Evolutionary conservation across 2,113 vertebrate genomes (phyloP).

Genomic region (Phycodurus eques): DNA sequence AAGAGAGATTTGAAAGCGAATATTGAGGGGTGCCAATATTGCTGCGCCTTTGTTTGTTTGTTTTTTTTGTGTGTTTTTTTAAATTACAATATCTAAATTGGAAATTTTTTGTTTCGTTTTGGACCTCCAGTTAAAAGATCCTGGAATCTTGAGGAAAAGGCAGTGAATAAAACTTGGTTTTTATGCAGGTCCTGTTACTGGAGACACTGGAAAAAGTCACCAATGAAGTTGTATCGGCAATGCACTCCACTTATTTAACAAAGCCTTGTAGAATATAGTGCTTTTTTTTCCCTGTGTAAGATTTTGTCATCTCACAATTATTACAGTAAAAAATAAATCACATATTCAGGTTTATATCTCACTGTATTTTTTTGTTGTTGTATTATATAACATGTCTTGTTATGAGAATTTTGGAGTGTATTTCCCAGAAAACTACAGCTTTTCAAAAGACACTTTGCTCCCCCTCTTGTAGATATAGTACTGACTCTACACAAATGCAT

Average conservation of each 20-base stretch:
- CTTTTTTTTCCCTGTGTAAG: not conserved
- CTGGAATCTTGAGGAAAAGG: too few relatives aligned
- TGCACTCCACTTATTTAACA: not conserved
- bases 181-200: not conserved
- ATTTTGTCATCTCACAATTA: not conserved
- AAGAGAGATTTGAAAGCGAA: too few relatives aligned
- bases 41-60: too few relatives aligned
- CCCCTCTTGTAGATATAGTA: conserved; percentile 28
- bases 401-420: conserved; percentile 10
- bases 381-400: conserved; percentile 5
- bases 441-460: not conserved
- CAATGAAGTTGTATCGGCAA: not conserved
- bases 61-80: too few relatives aligned
- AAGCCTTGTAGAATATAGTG: not conserved
- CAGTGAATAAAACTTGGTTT: not conserved
- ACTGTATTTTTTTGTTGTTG: conserved; percentile 13
- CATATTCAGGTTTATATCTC: conserved; percentile 5
- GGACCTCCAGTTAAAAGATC: too few relatives aligned
- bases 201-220: not conserved
- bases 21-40: too few relatives aligned
- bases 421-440: not conserved
- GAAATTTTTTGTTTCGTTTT: too few relatives aligned
- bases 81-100: too few relatives aligned
- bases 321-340: not conserved
- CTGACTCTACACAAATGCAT: not conserved